Evolutionary conservation across 2,797 vertebrate species (phyloP), one percentile per base, ranked within the genome.

Genomic region (Sebastes minor): DNA sequence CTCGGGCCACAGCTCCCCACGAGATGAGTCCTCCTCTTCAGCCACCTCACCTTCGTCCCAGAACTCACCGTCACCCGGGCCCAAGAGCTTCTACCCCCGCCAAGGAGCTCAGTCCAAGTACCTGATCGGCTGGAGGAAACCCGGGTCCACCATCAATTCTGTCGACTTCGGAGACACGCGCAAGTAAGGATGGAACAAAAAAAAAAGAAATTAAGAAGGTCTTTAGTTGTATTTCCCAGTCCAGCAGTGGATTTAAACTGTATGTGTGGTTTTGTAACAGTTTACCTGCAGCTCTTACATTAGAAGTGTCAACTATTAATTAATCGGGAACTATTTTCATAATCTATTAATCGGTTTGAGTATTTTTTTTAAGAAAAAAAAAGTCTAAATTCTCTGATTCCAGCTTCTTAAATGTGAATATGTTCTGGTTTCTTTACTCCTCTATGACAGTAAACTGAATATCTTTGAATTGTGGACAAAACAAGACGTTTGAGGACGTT

Each of bases 91-190:
- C 96, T 99, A 99, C 93, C 98, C 98, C 22, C 97, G 99, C 61
- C 99, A 99, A 94, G 99, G 99, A 35, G 99, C 99, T 85, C 99
- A 98, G 83, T 99, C 98, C 96, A 99, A 99, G 94, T 99, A 98
- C 92, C 96, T 99, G 94, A 99, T 99, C 1, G 99, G 99, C 90
- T 99, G 99, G 99, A 98, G 98, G 94, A 99, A 99, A 81, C 99
- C 99, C 0, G 98, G 98, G 87, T 98, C 98, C 93, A 99, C 97
- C 92, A 99, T 99, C 92, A 99, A 99, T 94, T 99, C 98, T 9
- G 98, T 99, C 88, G 98, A 98, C 87, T 99, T 99, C 84, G 98
- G 99, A 95, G 98, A 99, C 93, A 97, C 97, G 5, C 97, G 98
- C 94, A 99, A 99, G 98, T 99, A 97, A 98, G 98, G 9, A 66